Percentiles rank a stretch among this genome's conserved stretches.
phyloP scores from a whole-genome alignment of 2,113 vertebrate genomes.

The Hippocampus guttulatus region DNA sequence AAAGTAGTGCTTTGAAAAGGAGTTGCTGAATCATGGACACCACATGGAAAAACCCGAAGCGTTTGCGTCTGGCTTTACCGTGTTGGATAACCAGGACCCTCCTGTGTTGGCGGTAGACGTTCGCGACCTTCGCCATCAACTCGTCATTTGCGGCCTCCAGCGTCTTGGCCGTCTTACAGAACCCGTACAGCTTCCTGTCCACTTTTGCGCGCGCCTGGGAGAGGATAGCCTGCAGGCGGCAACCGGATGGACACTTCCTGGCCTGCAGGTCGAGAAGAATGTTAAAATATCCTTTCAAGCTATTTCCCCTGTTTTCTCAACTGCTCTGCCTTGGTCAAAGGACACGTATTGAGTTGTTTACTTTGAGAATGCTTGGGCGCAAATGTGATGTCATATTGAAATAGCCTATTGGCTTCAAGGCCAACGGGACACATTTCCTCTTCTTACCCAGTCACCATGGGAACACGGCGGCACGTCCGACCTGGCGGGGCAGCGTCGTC shows the following conservation, averaged over 20 bases:
- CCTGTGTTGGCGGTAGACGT: constrained; percentile 48
- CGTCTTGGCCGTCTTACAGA: constrained; percentile 40
- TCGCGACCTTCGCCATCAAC: constrained; percentile 36
- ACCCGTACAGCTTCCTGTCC: constrained; percentile 28
- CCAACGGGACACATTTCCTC: not conserved
- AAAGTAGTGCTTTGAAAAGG: not conserved
- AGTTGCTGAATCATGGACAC: too few species aligned
- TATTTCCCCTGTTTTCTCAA: not conserved
- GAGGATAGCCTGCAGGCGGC: constrained; percentile 68
- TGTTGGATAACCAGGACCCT: constrained; percentile 45
- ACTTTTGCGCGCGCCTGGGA: constrained; percentile 33
- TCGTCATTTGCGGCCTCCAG: constrained; percentile 15
- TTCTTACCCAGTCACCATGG: constrained; percentile 66
- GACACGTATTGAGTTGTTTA: not conserved
- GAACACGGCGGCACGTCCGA: constrained; percentile 46
- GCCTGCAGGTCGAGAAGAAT: constrained; percentile 14
- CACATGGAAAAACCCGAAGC: not conserved
- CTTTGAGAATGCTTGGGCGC: not conserved
- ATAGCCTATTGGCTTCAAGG: not conserved
- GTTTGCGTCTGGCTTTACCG: constrained; percentile 28
- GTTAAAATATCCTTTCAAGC: not conserved
- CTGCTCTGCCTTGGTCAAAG: not conserved
- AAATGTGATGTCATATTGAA: not conserved
- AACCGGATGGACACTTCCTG: constrained; percentile 68
- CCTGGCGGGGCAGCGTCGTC: constrained; percentile 18